Evolutionary conservation across 1,140 invertebrate species (phyloP).

Genomic region (Cardiocondyla obscurior): DNA sequence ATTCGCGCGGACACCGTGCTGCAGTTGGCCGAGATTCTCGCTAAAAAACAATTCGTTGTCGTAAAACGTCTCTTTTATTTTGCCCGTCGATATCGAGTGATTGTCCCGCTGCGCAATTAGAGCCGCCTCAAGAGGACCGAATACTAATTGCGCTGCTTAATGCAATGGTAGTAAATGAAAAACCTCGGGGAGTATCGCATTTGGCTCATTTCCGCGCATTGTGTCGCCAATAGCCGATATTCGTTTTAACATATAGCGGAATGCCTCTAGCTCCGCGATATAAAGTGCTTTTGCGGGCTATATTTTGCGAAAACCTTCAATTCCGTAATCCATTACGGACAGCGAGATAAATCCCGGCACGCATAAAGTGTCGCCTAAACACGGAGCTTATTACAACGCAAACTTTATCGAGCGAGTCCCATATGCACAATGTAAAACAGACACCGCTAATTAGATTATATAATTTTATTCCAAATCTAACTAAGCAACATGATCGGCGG

Average conservation of each 20-base stretch:
- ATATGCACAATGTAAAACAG: too few species aligned
- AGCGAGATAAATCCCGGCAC: neutral
- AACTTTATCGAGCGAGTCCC: too few species aligned
- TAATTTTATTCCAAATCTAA: too few species aligned
- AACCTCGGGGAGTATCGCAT: conserved; percentile 11
- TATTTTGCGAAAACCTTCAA: conserved; percentile 6
- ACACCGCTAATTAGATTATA: too few species aligned
- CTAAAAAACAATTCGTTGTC: neutral
- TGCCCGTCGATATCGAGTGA: conserved; percentile 12
- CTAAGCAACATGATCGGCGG: too few species aligned
- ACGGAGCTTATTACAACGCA: too few species aligned
- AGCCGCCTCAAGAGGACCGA: neutral
- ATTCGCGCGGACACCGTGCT: neutral
- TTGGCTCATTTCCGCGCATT: neutral
- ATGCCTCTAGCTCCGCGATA: neutral
- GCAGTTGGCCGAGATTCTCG: neutral
- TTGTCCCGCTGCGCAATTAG: neutral
- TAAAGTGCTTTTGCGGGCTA: neutral
- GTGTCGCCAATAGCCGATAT: neutral
- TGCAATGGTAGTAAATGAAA: conserved; percentile 26
- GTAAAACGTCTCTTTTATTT: neutral
- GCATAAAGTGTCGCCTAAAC: too few species aligned
- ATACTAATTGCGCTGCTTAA: conserved; percentile 22
- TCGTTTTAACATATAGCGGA: neutral
- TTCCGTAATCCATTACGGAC: neutral